phyloP scores from a whole-genome alignment of 1,140 invertebrate species.

The Caerostris extrusa region DNA sequence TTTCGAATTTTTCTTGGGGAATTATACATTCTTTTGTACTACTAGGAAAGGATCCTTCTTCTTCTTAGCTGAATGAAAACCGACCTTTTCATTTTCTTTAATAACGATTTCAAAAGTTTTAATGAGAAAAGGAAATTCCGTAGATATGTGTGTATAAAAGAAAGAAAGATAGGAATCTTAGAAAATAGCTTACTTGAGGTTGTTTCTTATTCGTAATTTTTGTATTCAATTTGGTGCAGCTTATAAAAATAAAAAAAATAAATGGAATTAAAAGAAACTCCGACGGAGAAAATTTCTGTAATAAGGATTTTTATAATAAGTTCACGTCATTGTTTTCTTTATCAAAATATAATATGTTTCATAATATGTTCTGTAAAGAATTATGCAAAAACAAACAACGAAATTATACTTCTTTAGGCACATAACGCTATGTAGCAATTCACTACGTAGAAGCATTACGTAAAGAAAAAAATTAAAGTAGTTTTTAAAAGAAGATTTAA shows the following conservation, averaged over 20 bases:
- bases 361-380: too few relatives aligned
- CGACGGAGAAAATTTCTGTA: background rate
- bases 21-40: constrained; percentile 47
- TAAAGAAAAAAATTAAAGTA: too few relatives aligned
- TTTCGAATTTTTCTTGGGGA: background rate
- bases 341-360: too few relatives aligned
- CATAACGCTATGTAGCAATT: too few relatives aligned
- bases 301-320: too few relatives aligned
- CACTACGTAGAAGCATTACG: too few relatives aligned
- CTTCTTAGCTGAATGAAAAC: background rate
- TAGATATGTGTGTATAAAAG: background rate
- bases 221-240: background rate
- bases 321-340: too few relatives aligned
- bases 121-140: constrained; percentile 27
- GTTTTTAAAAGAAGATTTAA: too few relatives aligned
- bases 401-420: too few relatives aligned
- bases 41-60: constrained; percentile 15
- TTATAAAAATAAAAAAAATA: background rate
- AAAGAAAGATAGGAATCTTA: background rate
- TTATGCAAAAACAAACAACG: too few relatives aligned
- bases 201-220: background rate
- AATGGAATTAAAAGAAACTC: background rate
- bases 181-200: background rate
- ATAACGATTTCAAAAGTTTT: constrained; percentile 43
- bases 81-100: constrained; percentile 13